A percentile compares a stretch with the other conserved stretches of the same genome.
phyloP scores from a whole-genome alignment of 2,113 vertebrate genomes.

The Cichladusa arquata region DNA sequence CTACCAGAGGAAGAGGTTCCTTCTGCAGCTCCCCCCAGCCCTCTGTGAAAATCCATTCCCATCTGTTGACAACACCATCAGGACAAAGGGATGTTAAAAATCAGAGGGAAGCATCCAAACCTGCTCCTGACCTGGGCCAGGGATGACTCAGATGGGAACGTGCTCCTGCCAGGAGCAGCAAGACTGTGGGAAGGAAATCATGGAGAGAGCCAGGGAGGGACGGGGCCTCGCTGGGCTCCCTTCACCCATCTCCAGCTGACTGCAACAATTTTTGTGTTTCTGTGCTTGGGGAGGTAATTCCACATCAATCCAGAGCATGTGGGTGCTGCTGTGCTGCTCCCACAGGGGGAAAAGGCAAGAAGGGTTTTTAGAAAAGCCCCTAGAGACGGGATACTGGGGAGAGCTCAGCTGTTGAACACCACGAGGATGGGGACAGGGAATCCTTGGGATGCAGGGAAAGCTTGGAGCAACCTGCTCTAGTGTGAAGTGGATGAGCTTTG shows the following conservation, averaged over 20 bases:
- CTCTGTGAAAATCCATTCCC: background rate
- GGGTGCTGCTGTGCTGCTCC: background rate
- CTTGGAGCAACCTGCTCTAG: background rate
- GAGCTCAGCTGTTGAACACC: accelerated
- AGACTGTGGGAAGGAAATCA: background rate
- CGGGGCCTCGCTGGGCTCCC: background rate
- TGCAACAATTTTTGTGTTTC: background rate
- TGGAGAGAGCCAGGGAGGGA: background rate
- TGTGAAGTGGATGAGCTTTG: background rate
- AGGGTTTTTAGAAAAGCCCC: background rate
- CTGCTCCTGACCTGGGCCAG: accelerated
- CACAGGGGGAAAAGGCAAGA: background rate
- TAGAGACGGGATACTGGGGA: background rate
- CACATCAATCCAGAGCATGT: background rate
- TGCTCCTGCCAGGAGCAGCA: background rate
- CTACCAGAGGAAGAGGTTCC: background rate
- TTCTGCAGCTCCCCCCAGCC: background rate
- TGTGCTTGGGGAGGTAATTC: background rate
- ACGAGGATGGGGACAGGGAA: background rate
- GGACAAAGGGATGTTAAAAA: background rate
- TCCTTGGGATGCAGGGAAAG: background rate
- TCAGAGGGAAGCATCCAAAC: background rate
- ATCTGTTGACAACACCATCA: no score
- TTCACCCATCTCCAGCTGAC: background rate
- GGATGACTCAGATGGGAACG: background rate